These are phyloP conservation scores for Rhamnusium bicolor DNA, from an alignment of 2,888 invertebrate genomes.

Conservation along the genomic window DNA sequence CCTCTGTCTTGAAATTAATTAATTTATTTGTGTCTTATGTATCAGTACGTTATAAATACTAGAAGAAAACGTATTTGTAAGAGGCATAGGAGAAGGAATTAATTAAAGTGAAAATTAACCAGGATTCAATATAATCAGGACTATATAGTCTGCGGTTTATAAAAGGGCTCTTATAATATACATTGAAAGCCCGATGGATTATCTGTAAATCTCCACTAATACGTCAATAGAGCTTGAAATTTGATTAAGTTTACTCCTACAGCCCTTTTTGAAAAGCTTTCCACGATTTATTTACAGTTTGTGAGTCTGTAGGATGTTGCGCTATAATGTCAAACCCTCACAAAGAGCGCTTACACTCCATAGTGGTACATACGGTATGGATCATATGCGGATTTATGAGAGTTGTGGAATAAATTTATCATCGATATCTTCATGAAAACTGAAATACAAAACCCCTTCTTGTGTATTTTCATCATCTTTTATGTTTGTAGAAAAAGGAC, in stretches of 20 bases:
- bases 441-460: not conserved
- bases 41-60: not conserved
- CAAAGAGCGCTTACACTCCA: conserved; percentile 45
- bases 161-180: conserved; percentile 56
- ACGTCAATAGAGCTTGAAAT: conserved; percentile 70
- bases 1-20: no score
- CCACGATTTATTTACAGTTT: conserved; percentile 44
- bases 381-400: conserved; percentile 43
- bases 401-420: conserved; percentile 39
- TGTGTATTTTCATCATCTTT: not conserved
- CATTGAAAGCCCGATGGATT: conserved; percentile 62
- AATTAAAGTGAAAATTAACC: conserved; percentile 49
- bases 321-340: conserved; percentile 16
- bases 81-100: conserved; percentile 36
- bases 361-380: conserved; percentile 32
- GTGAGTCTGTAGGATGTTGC: not conserved
- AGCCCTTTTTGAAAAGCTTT: conserved; percentile 51
- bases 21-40: not conserved
- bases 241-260: conserved; percentile 69
- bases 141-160: conserved; percentile 40
- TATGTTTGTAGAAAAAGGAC: not conserved
- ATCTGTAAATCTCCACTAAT: conserved; percentile 69
- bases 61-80: not conserved
- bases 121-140: conserved; percentile 44
- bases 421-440: conserved; percentile 29